Evolutionary conservation across 2,888 invertebrate genomes (phyloP).

Genomic region (Cancer borealis): DNA sequence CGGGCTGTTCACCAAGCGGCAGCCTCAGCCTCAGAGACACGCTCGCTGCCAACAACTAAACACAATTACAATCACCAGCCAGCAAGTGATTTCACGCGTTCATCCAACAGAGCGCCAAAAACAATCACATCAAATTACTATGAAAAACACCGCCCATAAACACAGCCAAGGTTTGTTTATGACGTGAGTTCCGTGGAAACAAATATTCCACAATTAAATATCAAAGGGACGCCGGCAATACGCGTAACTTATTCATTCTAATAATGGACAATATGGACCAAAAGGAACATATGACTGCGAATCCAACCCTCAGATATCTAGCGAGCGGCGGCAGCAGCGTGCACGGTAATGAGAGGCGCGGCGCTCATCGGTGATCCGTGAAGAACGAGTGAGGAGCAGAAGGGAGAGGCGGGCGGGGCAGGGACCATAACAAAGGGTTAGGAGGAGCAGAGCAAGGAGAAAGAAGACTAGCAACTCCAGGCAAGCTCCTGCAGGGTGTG

Average conservation of each 20-base stretch:
- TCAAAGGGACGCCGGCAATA: conserved; percentile 28
- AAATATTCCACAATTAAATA: conserved; percentile 37
- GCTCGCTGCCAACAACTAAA: conserved; percentile 31
- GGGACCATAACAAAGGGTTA: not conserved
- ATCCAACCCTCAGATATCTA: not conserved
- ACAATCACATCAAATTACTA: conserved; percentile 40
- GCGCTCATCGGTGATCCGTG: not conserved
- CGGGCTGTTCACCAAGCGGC: not conserved
- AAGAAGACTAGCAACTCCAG: not conserved
- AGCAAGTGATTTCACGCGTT: conserved; percentile 17
- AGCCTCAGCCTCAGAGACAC: not conserved
- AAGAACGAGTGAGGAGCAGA: conserved; percentile 7
- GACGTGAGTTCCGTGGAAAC: conserved; percentile 34
- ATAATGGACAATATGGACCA: conserved; percentile 40
- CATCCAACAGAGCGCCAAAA: conserved; percentile 37
- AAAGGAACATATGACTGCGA: conserved; percentile 32
- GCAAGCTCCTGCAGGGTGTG: not conserved
- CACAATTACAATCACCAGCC: conserved; percentile 28
- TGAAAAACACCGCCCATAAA: conserved; percentile 37
- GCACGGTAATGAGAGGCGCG: not conserved
- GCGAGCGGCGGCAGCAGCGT: not conserved
- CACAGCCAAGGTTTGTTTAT: conserved; percentile 40
- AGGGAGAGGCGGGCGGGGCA: not conserved
- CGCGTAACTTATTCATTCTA: conserved; percentile 34
- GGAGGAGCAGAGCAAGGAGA: not conserved